Percentiles rank a stretch among this genome's conserved stretches.
These are phyloP conservation scores for Lepidocyrtinus sp. DNA, from an alignment of 2,888 invertebrate genomes.

Conservation along the genomic window DNA sequence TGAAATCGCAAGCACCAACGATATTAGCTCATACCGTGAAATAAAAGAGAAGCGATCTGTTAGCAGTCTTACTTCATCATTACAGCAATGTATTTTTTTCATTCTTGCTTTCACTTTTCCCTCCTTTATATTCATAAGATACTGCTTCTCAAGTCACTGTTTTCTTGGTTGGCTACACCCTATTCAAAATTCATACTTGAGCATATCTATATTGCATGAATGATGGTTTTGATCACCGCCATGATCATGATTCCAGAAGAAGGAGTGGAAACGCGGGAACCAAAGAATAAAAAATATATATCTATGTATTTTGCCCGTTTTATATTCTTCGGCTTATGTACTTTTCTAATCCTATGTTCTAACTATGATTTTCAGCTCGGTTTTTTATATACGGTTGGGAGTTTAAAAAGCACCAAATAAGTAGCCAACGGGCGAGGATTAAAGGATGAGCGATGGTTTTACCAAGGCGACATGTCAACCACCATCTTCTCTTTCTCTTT, in stretches of 20 bases:
- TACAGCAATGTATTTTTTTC: background rate
- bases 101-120: constrained; percentile 8
- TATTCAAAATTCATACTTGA: constrained; percentile 29
- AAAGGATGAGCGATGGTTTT: constrained; percentile 62
- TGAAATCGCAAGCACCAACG: background rate
- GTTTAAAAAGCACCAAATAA: constrained; percentile 43
- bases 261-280: constrained; percentile 1
- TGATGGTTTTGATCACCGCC: constrained; percentile 33
- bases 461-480: constrained; percentile 59
- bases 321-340: background rate
- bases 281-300: background rate
- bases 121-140: constrained; percentile 3
- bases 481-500: constrained; percentile 32
- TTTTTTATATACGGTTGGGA: background rate
- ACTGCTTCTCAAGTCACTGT: constrained; percentile 24
- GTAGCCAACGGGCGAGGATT: constrained; percentile 64
- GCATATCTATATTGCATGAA: constrained; percentile 26
- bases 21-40: background rate
- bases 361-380: background rate
- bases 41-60: constrained; percentile 3
- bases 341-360: too few relatives aligned
- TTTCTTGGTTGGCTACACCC: constrained; percentile 40
- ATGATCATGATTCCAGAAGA: background rate
- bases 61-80: background rate
- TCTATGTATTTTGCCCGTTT: background rate